Evolutionary conservation across 2,113 vertebrate species (phyloP), one percentile per base, ranked within the genome.

Genomic region (Bufo gargarizans): DNA sequence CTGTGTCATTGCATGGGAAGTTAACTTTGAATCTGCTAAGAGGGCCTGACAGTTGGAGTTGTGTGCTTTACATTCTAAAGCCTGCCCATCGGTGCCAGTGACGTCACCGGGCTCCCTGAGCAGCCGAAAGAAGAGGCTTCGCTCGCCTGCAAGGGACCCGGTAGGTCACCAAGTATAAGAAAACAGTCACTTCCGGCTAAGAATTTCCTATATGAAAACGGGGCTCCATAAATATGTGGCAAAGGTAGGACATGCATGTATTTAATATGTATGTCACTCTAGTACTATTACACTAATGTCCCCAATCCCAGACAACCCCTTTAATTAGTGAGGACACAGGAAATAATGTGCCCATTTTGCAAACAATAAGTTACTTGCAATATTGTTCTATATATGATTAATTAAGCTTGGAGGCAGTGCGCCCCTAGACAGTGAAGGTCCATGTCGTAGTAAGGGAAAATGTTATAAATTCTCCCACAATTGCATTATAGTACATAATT

Each of bases 331-430:
- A 78, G 77, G 77, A 55, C 77, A 56, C 50, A 22, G 49, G 20
- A 78, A 78, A 78, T 78, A 78, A 78, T 56, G 50, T 20, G 77
- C 77, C 77, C 19, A 55, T 22, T 78, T n/a, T 56, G n/a, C 50
- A 56, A 43, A 82, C 58, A 82, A 63, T 82, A n/a, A 11, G 58
- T 65, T 61, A n/a, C 80, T 82, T 47, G 59, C 43, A 82, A 49
- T 63, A 65, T 82, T 47, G 80, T 82, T 82, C 43, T 82, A 47
- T 65, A 20, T 65, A 65, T 82, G 59, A 82, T 82, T 82, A 49
- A 82, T 82, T 82, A 82, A 65, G 59, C 59, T 82, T 82, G 59
- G 45, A 65, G 59, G 80, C 80, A 45, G 45, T 49, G 19, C 19
- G 80, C 33, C 45, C 50, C 45, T 65, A 49, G 59, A 82, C 80